Percentiles rank a stretch among this genome's conserved stretches.
These are phyloP conservation scores for Drosophila niveifrons DNA, from an alignment of 2,888 invertebrate genomes.

Conservation along the genomic window DNA sequence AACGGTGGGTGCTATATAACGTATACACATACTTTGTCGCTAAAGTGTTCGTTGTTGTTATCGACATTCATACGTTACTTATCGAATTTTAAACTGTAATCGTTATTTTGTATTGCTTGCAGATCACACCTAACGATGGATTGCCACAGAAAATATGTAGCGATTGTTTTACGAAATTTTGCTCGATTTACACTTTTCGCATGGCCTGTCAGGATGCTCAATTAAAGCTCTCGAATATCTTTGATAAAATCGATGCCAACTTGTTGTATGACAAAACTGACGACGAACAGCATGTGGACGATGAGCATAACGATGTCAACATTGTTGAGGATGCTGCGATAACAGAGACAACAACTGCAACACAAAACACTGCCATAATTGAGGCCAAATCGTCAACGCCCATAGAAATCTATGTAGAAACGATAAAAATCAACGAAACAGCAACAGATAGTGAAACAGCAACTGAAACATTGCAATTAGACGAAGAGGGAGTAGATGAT, in stretches of 20 bases:
- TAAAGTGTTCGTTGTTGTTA: conserved; percentile 13
- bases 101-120: background rate
- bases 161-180: conserved; percentile 82
- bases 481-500: conserved; percentile 24
- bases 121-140: conserved; percentile 81
- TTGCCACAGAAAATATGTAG: conserved; percentile 82
- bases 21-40: conserved; percentile 1
- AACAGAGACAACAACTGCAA: conserved; percentile 33
- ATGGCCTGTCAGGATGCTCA: conserved; percentile 79
- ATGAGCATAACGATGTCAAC: background rate
- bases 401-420: conserved; percentile 54
- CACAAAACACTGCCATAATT: conserved; percentile 72
- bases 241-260: conserved; percentile 82
- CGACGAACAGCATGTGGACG: conserved; percentile 28
- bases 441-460: background rate
- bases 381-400: conserved; percentile 37
- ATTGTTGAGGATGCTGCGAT: conserved; percentile 1
- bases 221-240: conserved; percentile 76
- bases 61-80: background rate
- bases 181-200: conserved; percentile 77
- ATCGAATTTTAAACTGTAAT: conserved; percentile 4
- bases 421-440: conserved; percentile 42
- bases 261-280: conserved; percentile 65
- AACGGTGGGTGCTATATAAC: background rate
- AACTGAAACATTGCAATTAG: conserved; percentile 15